Evolutionary conservation across 2,888 invertebrate genomes (phyloP), one percentile per base, ranked within the genome.

Genomic region (Drosophila prostipennis): DNA sequence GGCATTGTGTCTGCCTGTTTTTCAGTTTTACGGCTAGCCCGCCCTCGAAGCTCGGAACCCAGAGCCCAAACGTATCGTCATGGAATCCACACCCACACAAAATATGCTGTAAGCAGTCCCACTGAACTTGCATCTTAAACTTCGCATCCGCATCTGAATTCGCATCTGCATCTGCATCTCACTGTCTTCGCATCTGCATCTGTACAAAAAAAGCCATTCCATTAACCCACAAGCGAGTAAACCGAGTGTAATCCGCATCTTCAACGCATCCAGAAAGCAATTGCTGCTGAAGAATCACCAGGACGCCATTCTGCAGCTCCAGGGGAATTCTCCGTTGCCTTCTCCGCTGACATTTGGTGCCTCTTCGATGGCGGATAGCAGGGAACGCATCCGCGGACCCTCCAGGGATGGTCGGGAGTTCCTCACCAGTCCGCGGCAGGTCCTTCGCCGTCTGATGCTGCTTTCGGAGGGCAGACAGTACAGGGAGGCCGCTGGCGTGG

Each of bases 401-500:
- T 91, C 92, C 91, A 87, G 94, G 90, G 93, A 94, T 93, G 93
- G 94, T 89, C 91, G 94, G 89, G 77, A 93, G 90, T 89, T 93
- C 90, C 92, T 95, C 88, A 93, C 94, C 81, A 95, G 95, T 90
- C 95, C 95, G 43, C 93, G 95, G 74, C 93, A 95, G 72, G 95
- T 95, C 16, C 89, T 95, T 51, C 93, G 95, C 3, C 93, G 95
- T 39, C 94, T 98, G 78, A 93, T 98, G 89, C 93, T 97, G 57
- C 92, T 98, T 79, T 96, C 97, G 79, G 98, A 98, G 90, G 97
- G 97, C 8, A 93, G 96, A 32, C 97, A 97, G 92, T 98, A 96
- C 91, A 93, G 96, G n/a, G 98, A 98, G 90, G 98, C 98, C 6
- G 97, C 98, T 0, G 95, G 95, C 45, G 96, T 98, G 64, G 93